phyloP scores from a whole-genome alignment of 2,113 vertebrate species.

The Motacilla alba region DNA sequence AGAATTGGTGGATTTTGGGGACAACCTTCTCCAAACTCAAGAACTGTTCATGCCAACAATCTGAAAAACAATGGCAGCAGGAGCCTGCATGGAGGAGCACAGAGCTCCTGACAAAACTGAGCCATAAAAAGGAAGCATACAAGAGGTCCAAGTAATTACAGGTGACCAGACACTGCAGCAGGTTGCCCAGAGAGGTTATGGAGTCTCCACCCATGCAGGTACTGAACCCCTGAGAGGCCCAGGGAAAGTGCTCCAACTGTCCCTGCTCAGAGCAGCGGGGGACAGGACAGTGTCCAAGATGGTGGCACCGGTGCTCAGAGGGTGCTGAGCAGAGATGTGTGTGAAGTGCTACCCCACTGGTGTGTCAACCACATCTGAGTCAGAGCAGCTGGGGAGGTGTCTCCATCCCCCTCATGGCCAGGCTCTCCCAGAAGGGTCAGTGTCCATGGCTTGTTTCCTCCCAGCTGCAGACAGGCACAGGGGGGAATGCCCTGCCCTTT shows the following conservation, averaged over 20 bases:
- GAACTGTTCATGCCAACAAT: not conserved
- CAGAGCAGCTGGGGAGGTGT: not conserved
- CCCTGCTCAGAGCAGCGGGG: not conserved
- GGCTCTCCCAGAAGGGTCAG: not conserved
- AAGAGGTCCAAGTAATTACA: not conserved
- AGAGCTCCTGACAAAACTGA: not conserved
- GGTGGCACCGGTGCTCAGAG: not conserved
- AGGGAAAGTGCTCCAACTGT: not conserved
- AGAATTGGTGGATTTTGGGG: not conserved
- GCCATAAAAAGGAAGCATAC: not conserved
- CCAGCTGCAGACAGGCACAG: not conserved
- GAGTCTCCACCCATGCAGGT: not conserved
- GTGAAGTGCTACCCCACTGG: not conserved
- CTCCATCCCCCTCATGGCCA: not conserved
- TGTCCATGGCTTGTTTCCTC: not conserved
- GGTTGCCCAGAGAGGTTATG: not conserved
- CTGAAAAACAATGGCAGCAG: not conserved
- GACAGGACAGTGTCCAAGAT: not conserved
- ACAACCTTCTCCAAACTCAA: not conserved
- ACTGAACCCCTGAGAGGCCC: not conserved
- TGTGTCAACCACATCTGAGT: not conserved
- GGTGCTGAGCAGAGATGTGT: not conserved
- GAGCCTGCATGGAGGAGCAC: not conserved
- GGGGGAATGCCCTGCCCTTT: not conserved
- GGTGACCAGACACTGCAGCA: not conserved